phyloP scores from a whole-genome alignment of 1,140 invertebrate species.

The Leguminivora glycinivorella region DNA sequence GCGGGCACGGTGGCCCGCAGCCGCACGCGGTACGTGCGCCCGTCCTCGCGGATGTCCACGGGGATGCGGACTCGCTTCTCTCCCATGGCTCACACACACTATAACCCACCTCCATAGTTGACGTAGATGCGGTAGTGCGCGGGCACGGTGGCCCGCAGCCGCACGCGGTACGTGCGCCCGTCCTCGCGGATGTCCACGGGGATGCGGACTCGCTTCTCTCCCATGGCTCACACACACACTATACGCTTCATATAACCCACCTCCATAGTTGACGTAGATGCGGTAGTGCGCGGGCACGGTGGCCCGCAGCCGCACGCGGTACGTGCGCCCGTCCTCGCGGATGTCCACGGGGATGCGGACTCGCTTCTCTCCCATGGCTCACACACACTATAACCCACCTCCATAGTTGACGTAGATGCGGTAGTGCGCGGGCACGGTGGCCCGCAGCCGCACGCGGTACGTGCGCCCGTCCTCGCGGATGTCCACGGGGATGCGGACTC shows the following conservation, averaged over 20 bases:
- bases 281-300: conserved; percentile 93
- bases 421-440: conserved; percentile 93
- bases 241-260: conserved; percentile 40
- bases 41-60: conserved; percentile 87
- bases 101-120: conserved; percentile 85
- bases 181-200: conserved; percentile 89
- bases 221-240: conserved; percentile 80
- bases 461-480: conserved; percentile 87
- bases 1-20: conserved; percentile 93
- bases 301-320: conserved; percentile 92
- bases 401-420: conserved; percentile 94
- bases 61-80: conserved; percentile 92
- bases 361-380: conserved; percentile 92
- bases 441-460: conserved; percentile 90
- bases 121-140: conserved; percentile 94
- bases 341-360: conserved; percentile 91
- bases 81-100: conserved; percentile 82
- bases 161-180: conserved; percentile 87
- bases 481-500: conserved; percentile 90
- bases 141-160: conserved; percentile 91
- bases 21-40: conserved; percentile 88
- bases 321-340: conserved; percentile 85
- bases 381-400: conserved; percentile 57
- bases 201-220: conserved; percentile 91
- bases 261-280: conserved; percentile 93